These are phyloP conservation scores for Atopsyche davidsoni DNA, from an alignment of 1,140 invertebrate genomes.

Conservation along the genomic window DNA sequence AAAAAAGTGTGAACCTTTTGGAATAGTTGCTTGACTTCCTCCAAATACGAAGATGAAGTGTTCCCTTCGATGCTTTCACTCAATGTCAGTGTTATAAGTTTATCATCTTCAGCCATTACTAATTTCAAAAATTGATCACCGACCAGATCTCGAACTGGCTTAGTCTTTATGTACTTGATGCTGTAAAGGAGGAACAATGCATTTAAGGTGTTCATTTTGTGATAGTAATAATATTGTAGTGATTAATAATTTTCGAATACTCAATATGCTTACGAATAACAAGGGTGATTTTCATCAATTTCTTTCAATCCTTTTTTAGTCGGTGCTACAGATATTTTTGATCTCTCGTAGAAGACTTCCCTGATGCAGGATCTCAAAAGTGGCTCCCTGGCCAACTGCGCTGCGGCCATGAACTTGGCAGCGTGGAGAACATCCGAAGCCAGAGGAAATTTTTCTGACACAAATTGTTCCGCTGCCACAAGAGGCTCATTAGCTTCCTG, in stretches of 20 bases:
- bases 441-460: conserved; percentile 44
- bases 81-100: conserved; percentile 67
- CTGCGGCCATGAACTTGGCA: conserved; percentile 89
- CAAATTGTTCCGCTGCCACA: conserved; percentile 72
- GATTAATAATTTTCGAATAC: no score
- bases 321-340: conserved; percentile 74
- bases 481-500: conserved; percentile 77
- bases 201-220: no score
- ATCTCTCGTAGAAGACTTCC: conserved; percentile 86
- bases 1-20: conserved; percentile 53
- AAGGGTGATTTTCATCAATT: conserved; percentile 89
- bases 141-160: conserved; percentile 84
- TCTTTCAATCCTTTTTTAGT: conserved; percentile 90
- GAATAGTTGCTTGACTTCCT: conserved; percentile 89
- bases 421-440: conserved; percentile 80
- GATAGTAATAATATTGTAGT: no score
- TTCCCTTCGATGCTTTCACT: conserved; percentile 74
- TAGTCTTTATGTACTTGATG: conserved; percentile 93
- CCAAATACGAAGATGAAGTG: conserved; percentile 70
- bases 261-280: conserved; percentile 54
- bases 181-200: conserved; percentile 46
- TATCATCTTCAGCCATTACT: conserved; percentile 79
- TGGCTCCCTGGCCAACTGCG: conserved; percentile 89
- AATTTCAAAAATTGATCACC: conserved; percentile 89
- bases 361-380: conserved; percentile 78